Evolutionary conservation across 2,888 invertebrate genomes (phyloP), one percentile per base, ranked within the genome.

Genomic region (Parthenolecanium corni): DNA sequence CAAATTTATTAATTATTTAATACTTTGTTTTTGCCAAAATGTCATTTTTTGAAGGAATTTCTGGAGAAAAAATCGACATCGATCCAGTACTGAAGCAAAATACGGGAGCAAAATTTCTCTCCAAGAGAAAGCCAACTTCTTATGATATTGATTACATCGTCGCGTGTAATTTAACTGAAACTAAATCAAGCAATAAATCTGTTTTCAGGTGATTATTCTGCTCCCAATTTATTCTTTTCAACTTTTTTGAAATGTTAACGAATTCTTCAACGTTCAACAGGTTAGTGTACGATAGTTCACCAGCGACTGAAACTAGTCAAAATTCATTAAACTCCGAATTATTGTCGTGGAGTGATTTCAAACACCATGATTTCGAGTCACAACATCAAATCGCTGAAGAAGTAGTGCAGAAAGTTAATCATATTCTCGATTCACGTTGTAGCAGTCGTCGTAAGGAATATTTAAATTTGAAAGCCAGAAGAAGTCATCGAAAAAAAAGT

Each of bases 51-150:
- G 44, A 67, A 77, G 78, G 90, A 52, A 84, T 94, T 66, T 91
- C 91, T 14, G 84, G 90, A 5, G 92, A 93, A 69, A 87, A 89
- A 72, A 84, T 94, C 65, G 94, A 94, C 76, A 89, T 94, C 61
- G 90, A 91, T 72, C 90, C 90, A 0, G 80, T 87, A 23, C 70
- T 74, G 16, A 69, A 69, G 25, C 73, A 73, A 62, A 74, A 75
- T 67, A 74, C 74, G 14, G 70, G 73, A 4, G 71, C 73, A 23
- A 72, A 73, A 66, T 74, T 79, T 38, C 77, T 79, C 74, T 79
- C n/a, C n/a, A 79, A 84, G 71, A 82, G 86, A 68, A 86, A 88
- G 71, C 84, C 92, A 46, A 84, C 89, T 57, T 84, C 86, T 66
- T 87, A 89, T 74, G 85, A 85, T 67, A 90, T 92, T 72, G 92